phyloP scores from a whole-genome alignment of 2,113 vertebrate species.

The Ellobius talpinus region DNA sequence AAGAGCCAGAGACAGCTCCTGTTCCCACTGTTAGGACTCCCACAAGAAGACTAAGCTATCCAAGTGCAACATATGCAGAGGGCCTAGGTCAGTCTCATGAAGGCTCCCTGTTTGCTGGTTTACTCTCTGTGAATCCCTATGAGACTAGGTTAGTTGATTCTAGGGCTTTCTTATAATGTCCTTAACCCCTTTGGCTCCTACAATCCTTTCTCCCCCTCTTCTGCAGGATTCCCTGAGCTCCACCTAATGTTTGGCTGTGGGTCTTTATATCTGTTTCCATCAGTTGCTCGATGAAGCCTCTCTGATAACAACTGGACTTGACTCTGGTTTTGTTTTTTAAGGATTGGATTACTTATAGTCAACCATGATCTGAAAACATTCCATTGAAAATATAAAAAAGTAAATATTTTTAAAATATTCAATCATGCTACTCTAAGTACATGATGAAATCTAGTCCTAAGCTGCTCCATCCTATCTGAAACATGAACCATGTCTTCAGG shows the following conservation, averaged over 20 bases:
- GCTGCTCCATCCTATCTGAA: background rate
- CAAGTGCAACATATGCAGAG: background rate
- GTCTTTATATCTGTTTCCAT: background rate
- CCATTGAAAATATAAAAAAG: background rate
- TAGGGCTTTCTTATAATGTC: background rate
- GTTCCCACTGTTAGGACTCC: background rate
- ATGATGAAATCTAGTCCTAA: background rate
- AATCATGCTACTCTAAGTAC: background rate
- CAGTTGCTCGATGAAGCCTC: background rate
- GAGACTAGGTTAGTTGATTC: background rate
- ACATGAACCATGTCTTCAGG: background rate
- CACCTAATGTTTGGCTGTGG: background rate
- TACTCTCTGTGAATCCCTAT: background rate
- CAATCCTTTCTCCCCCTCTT: background rate
- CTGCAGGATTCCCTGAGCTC: background rate
- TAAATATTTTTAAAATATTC: background rate
- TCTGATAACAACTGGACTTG: background rate
- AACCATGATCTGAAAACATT: background rate
- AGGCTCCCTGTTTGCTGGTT: background rate
- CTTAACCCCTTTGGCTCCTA: background rate
- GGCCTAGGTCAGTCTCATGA: background rate
- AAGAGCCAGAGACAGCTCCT: background rate
- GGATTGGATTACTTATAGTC: background rate
- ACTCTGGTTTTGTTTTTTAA: background rate
- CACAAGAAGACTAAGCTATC: background rate